These are phyloP conservation scores for Ceyx erithaca DNA, from an alignment of 2,797 vertebrate genomes.

Conservation along the genomic window DNA sequence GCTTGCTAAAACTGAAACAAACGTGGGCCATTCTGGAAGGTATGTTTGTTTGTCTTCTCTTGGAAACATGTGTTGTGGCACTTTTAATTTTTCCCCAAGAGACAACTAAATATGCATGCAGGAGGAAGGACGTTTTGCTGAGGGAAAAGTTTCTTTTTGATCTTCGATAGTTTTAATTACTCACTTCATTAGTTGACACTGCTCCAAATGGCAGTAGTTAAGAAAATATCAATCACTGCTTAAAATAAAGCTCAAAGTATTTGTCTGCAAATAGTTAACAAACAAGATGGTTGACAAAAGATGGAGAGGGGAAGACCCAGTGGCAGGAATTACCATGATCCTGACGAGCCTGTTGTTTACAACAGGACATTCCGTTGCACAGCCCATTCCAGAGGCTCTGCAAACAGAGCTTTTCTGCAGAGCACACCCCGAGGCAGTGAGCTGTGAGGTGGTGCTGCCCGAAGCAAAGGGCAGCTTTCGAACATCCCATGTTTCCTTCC, in stretches of 20 bases:
- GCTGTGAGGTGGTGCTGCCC: background rate
- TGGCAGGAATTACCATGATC: background rate
- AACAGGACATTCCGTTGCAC: background rate
- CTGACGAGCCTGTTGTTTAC: background rate
- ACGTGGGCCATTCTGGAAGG: background rate
- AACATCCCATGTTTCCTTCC: background rate
- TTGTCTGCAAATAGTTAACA: constrained; percentile 39
- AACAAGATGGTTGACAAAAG: background rate
- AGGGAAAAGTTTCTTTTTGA: constrained; percentile 35
- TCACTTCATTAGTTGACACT: constrained; percentile 55
- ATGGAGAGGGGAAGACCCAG: background rate
- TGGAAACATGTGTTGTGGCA: background rate
- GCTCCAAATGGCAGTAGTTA: constrained; percentile 20
- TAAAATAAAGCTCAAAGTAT: constrained; percentile 51
- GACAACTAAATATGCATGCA: background rate
- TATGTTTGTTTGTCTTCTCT: background rate
- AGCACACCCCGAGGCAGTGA: background rate
- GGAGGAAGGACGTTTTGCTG: constrained; percentile 1
- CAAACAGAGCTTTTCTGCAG: background rate
- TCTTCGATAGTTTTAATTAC: constrained; percentile 59
- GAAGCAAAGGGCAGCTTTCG: background rate
- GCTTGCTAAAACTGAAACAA: background rate
- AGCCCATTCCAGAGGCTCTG: background rate
- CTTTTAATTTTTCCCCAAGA: background rate
- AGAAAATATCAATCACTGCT: constrained; percentile 54